Percentiles rank a stretch among this genome's conserved stretches.
phyloP scores from a whole-genome alignment of 2,888 invertebrate species.

The Mythimna lalbum region DNA sequence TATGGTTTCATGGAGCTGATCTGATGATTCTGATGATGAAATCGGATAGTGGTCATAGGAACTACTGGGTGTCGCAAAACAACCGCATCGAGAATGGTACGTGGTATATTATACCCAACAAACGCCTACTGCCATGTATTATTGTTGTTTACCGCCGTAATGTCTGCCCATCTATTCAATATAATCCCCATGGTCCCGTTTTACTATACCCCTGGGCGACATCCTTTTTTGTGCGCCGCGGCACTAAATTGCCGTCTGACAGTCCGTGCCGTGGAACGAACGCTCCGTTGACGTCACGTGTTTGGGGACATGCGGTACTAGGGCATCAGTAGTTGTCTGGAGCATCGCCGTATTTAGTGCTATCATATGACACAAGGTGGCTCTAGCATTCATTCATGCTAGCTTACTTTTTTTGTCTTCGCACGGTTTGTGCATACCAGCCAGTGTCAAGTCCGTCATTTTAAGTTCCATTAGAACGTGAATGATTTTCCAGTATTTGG shows the following conservation, averaged over 20 bases:
- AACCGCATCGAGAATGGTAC: too few species aligned
- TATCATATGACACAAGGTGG: conserved; percentile 12
- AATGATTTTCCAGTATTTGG: too few species aligned
- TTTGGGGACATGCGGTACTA: conserved; percentile 39
- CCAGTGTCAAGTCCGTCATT: too few species aligned
- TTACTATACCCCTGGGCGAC: conserved; percentile 27
- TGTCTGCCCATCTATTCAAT: background rate
- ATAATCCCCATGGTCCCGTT: conserved; percentile 7
- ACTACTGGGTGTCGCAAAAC: too few species aligned
- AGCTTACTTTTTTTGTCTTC: too few species aligned
- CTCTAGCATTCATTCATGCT: background rate
- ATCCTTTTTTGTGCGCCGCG: conserved; percentile 23
- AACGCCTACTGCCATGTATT: background rate
- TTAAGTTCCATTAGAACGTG: too few species aligned
- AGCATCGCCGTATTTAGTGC: background rate
- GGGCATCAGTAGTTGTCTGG: conserved; percentile 9
- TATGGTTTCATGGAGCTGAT: too few species aligned
- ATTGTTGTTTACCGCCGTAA: conserved; percentile 15
- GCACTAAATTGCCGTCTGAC: conserved; percentile 26
- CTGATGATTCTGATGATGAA: too few species aligned
- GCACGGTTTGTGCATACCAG: too few species aligned
- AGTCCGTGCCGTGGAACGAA: conserved; percentile 33
- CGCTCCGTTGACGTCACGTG: conserved; percentile 51
- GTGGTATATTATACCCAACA: too few species aligned
- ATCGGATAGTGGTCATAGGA: too few species aligned